These are phyloP conservation scores for Odocoileus hemionus DNA, from an alignment of 2,113 vertebrate genomes.

Conservation along the genomic window DNA sequence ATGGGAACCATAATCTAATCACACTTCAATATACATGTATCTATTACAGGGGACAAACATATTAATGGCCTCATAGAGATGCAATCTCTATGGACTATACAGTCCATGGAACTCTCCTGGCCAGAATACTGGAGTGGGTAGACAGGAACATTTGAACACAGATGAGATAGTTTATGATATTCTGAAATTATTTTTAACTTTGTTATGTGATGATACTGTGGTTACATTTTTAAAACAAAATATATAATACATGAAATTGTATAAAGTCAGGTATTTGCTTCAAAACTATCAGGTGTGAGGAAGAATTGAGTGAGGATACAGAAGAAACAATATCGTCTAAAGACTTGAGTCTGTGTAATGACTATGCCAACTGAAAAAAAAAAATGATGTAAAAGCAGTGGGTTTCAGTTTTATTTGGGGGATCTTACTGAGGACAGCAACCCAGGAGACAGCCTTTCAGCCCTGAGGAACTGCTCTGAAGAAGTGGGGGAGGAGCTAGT, in stretches of 20 bases:
- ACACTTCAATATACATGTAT: neutral
- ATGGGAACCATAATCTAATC: neutral
- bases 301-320: neutral
- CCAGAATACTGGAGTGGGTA: neutral
- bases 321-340: neutral
- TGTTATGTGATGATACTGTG: neutral
- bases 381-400: neutral
- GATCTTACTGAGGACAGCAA: neutral
- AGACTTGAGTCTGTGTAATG: neutral
- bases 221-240: constrained; percentile 16
- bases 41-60: neutral
- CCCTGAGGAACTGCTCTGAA: neutral
- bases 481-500: neutral
- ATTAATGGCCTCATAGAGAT: neutral
- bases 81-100: neutral
- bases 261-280: neutral
- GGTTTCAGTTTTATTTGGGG: neutral
- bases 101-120: neutral
- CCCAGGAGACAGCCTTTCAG: neutral
- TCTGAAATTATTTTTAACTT: neutral
- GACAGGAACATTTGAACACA: neutral
- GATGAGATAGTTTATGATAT: neutral
- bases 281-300: neutral
- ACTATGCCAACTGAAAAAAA: neutral
- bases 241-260: neutral